phyloP scores from a whole-genome alignment of 2,113 vertebrate species.

The Pelmatolapia mariae region DNA sequence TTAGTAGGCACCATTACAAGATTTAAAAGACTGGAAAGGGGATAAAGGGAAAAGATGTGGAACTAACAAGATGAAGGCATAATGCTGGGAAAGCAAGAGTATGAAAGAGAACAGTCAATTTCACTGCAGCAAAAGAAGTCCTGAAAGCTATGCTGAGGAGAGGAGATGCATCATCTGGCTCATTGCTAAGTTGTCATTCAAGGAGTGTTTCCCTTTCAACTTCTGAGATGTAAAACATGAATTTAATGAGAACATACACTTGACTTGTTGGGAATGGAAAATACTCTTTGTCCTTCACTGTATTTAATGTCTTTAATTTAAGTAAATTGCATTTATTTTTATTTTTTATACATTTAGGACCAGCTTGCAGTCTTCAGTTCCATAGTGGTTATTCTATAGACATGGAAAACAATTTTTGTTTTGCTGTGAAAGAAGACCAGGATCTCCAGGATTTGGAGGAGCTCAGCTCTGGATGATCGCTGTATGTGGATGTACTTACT shows the following conservation, averaged over 20 bases:
- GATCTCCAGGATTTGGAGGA: neutral
- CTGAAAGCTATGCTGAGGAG: slow-evolving; percentile 22
- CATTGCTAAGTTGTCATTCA: neutral
- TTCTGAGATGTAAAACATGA: neutral
- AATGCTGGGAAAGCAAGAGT: slow-evolving; percentile 10
- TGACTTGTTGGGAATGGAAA: neutral
- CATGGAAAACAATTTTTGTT: neutral
- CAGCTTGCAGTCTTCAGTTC: neutral
- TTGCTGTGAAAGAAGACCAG: neutral
- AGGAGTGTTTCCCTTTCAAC: neutral
- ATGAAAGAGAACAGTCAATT: slow-evolving; percentile 20
- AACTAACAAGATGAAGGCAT: slow-evolving; percentile 49
- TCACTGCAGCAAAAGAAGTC: neutral
- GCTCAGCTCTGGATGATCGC: neutral
- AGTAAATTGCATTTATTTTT: neutral
- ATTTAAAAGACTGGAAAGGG: slow-evolving; percentile 37
- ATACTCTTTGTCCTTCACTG: neutral
- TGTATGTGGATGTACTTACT: slow-evolving; percentile 2
- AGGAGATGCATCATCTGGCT: neutral
- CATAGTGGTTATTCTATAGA: neutral
- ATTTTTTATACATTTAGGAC: neutral
- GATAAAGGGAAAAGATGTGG: slow-evolving; percentile 46
- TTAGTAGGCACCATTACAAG: slow-evolving; percentile 19
- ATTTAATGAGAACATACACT: neutral
- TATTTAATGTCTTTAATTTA: neutral